Evolutionary conservation across 2,797 vertebrate genomes (phyloP), one percentile per base, ranked within the genome.

Genomic region (Platalea minor): DNA sequence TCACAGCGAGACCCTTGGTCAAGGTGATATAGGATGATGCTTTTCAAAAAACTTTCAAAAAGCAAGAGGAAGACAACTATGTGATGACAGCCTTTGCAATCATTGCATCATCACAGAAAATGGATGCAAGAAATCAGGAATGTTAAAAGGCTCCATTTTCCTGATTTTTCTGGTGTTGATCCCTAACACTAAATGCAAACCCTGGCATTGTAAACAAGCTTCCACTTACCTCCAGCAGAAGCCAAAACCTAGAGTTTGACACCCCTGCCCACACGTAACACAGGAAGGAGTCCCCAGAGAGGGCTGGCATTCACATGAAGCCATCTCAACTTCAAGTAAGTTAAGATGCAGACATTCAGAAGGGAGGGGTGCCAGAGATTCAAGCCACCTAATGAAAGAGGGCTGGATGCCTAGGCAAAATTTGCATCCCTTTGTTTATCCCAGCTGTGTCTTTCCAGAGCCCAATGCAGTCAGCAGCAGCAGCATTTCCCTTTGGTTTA

Each of bases 241-340:
- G 26, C 51, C 70, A 43, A 56, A 61, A 16, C 24, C 6, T 13
- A 0, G 35, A 24, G 19, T 35, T 51, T 29, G 23, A 21, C 60
- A 25, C 5, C 17, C 8, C 54, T 57, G 23, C 53, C 41, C 24
- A 0, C n/a, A n/a, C 4, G 1, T 5, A 16, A 9, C 29, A 0
- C 4, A 4, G 35, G 43, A 31, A 18, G 46, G 37, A 12, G 9
- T 3, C 31, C 39, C 77, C 11, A 1, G 2, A 29, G 46, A 23
- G 25, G 10, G 13, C 17, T 6, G 8, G 21, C 39, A 7, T 31
- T 56, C 41, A 1, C 45, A 2, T 1, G 5, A 13, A 35, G 19
- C 37, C 48, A 7, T 18, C 61, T 75, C 43, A 33, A 24, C 17
- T 10, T 5, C 5, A 50, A 39, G 50, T 3, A 4, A 50, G 37